These are phyloP conservation scores for Cyprinodon tularosa DNA, from an alignment of 2,113 vertebrate genomes.

Conservation along the genomic window DNA sequence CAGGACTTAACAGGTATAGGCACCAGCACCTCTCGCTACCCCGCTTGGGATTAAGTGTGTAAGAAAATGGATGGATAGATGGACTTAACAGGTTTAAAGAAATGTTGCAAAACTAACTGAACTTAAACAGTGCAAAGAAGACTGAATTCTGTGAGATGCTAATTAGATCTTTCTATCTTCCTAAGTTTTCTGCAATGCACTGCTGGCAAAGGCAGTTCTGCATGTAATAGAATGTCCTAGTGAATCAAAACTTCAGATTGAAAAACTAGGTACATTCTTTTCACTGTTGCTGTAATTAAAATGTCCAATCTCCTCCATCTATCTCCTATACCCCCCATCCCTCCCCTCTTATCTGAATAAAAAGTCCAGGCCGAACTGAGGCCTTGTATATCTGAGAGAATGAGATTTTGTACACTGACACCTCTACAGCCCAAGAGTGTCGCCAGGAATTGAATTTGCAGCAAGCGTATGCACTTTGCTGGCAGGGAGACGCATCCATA, in stretches of 20 bases:
- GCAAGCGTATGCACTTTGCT: slow-evolving; percentile 47
- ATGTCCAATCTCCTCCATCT: slow-evolving; percentile 29
- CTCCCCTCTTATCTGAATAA: slow-evolving; percentile 42
- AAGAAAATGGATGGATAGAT: no score
- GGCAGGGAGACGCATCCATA: slow-evolving; percentile 31
- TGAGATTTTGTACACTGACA: slow-evolving; percentile 34
- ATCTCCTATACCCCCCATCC: neutral
- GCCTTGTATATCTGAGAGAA: slow-evolving; percentile 17
- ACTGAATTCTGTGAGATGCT: neutral
- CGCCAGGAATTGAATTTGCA: slow-evolving; percentile 61
- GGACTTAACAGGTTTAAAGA: neutral
- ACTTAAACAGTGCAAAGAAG: neutral
- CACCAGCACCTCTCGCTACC: no score
- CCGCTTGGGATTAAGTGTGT: no score
- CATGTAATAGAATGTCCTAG: neutral
- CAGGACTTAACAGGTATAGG: no score
- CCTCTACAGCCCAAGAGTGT: slow-evolving; percentile 39
- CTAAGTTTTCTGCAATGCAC: neutral
- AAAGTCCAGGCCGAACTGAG: slow-evolving; percentile 34
- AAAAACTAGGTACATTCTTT: neutral
- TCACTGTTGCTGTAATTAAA: neutral
- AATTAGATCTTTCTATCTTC: neutral
- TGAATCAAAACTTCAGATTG: neutral
- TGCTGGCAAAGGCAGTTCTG: neutral
- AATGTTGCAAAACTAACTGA: neutral